Conservation (phyloP, 2,113 vertebrate genomes). For the Varanus salvator region DNA sequence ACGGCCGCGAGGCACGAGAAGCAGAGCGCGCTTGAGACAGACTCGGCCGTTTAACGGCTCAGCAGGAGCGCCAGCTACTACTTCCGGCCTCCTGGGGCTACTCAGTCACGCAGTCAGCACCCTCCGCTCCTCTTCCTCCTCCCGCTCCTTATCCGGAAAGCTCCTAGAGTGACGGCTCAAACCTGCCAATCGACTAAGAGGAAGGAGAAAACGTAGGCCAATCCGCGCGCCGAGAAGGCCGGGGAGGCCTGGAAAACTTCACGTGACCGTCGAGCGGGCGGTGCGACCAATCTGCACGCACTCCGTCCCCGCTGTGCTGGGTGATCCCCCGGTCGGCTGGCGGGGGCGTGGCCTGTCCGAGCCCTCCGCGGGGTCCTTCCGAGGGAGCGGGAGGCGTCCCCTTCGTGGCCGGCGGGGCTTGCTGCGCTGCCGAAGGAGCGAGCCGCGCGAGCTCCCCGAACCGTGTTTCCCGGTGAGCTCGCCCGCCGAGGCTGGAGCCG, state of each 20-base stretch:
- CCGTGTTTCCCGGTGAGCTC: too few species aligned
- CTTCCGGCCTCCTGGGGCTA: not conserved
- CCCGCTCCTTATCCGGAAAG: not conserved
- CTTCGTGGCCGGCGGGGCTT: too few species aligned
- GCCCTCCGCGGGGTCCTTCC: not conserved
- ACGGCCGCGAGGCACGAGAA: not conserved
- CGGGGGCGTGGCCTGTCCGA: not conserved
- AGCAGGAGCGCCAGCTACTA: not conserved
- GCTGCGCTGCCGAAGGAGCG: too few species aligned
- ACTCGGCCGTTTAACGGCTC: not conserved
- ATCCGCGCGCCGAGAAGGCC: rapidly evolving
- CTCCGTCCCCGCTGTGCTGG: rapidly evolving
- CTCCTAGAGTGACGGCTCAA: not conserved
- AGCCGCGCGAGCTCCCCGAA: too few species aligned
- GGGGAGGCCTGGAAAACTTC: too few species aligned
- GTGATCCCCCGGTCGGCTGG: too few species aligned
- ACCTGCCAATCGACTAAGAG: not conserved
- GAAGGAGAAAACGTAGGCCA: rapidly evolving
- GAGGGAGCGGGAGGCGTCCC: too few species aligned
- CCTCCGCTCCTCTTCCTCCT: not conserved
- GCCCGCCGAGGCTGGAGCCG: too few species aligned
- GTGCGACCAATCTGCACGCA: rapidly evolving
- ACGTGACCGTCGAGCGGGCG: too few species aligned
- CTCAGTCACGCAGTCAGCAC: not conserved
- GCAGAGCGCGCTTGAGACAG: constrained; percentile 15